A percentile compares a stretch with the other conserved stretches of the same genome.
phyloP scores from a whole-genome alignment of 2,888 invertebrate species.

The Platycnemis pennipes region DNA sequence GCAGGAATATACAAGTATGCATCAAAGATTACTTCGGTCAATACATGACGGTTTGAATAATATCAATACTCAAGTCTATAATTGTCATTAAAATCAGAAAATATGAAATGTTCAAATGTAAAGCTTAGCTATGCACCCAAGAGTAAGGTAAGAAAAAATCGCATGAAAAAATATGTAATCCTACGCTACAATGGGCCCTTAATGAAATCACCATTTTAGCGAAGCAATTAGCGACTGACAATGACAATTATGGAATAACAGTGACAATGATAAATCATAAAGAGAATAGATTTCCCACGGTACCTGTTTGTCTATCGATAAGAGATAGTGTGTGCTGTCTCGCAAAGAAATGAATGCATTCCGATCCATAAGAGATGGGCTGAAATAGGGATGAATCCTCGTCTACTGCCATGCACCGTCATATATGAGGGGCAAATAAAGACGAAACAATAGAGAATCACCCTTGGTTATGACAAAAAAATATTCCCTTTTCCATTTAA shows the following conservation, averaged over 20 bases:
- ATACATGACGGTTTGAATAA: no score
- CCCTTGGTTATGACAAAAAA: not conserved
- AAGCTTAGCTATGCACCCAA: not conserved
- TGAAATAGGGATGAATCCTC: constrained; percentile 45
- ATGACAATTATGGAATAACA: not conserved
- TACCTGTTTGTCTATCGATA: constrained; percentile 37
- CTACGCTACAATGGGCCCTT: no score
- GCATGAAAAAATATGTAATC: not conserved
- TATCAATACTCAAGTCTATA: no score
- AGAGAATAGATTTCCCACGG: constrained; percentile 40
- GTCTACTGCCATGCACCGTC: constrained; percentile 38
- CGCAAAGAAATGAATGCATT: constrained; percentile 52
- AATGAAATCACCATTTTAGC: not conserved
- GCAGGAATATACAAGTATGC: no score
- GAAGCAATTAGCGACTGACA: not conserved
- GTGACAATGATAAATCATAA: not conserved
- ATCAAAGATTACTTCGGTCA: no score
- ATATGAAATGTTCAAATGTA: not conserved
- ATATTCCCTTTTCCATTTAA: not conserved
- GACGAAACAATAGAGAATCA: constrained; percentile 6
- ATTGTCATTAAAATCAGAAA: no score
- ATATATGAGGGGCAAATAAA: constrained; percentile 47
- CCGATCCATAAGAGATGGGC: constrained; percentile 51
- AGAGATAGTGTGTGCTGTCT: constrained; percentile 33
- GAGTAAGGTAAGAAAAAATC: not conserved